phyloP scores from a whole-genome alignment of 1,140 invertebrate species.

The Gonatopus flavifemur region DNA sequence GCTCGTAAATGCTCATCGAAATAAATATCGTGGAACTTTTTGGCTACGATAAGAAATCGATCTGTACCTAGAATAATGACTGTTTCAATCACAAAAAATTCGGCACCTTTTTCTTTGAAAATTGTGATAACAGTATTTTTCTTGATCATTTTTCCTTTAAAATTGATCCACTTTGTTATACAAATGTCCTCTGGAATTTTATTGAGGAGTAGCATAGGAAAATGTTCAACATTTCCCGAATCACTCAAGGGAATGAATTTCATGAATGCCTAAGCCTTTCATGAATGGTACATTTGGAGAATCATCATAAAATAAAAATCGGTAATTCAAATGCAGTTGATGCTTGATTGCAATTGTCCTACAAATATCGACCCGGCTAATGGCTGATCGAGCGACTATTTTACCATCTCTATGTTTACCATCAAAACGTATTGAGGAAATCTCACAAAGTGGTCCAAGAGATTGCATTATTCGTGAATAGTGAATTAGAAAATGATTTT shows the following conservation, averaged over 20 bases:
- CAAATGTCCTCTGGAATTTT: neutral
- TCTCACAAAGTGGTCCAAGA: conserved; percentile 6
- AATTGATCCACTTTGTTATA: neutral
- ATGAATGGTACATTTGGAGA: neutral
- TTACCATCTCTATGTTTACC: conserved; percentile 13
- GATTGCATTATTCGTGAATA: conserved; percentile 10
- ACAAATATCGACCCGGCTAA: neutral
- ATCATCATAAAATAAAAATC: neutral
- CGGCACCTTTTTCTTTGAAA: conserved; percentile 2
- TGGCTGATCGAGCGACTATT: neutral
- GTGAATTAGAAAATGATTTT: conserved; percentile 17
- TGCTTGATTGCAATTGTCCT: conserved; percentile 3
- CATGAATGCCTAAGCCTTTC: neutral
- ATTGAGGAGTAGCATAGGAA: neutral
- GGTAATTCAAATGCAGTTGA: neutral
- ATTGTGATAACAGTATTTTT: conserved; percentile 10
- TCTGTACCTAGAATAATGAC: neutral
- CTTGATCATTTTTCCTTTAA: neutral
- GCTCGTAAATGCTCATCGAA: conserved; percentile 17
- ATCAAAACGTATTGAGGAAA: conserved; percentile 16
- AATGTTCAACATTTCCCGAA: neutral
- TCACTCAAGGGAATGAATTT: neutral
- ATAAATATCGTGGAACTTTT: conserved; percentile 7
- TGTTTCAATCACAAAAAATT: conserved; percentile 8
- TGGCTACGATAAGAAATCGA: conserved; percentile 4